Percentiles rank a stretch among this genome's conserved stretches.
These are phyloP conservation scores for Caerostris darwini DNA, from an alignment of 1,140 invertebrate species.

Conservation along the genomic window DNA sequence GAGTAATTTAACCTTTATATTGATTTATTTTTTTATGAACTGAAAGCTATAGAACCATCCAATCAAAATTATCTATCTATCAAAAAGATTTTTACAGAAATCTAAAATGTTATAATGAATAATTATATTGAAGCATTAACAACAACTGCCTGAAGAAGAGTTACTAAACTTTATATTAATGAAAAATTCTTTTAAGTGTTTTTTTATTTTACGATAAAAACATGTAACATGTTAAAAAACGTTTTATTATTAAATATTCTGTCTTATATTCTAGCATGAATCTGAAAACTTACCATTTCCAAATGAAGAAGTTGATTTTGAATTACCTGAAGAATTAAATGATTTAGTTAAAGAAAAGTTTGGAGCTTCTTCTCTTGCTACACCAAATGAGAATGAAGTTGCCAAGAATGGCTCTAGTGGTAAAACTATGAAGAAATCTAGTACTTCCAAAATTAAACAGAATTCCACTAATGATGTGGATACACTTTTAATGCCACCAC, in stretches of 20 bases:
- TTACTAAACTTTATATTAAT: neutral
- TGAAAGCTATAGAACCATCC: too few species aligned
- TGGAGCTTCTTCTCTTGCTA: neutral
- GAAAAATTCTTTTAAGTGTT: neutral
- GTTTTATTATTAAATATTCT: neutral
- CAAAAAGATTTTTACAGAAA: neutral
- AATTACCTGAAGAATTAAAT: slow-evolving; percentile 84
- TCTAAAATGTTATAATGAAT: neutral
- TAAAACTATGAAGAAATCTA: slow-evolving; percentile 39
- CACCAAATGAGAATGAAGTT: neutral
- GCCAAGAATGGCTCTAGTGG: neutral
- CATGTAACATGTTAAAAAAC: neutral
- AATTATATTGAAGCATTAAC: neutral
- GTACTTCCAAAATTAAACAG: slow-evolving; percentile 56
- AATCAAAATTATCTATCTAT: neutral
- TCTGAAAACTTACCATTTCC: slow-evolving; percentile 91
- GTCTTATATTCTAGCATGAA: slow-evolving; percentile 85
- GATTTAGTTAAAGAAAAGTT: slow-evolving; percentile 84
- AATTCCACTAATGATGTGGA: slow-evolving; percentile 20
- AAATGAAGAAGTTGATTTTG: slow-evolving; percentile 87
- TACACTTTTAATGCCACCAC: slow-evolving; percentile 23
- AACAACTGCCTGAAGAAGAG: neutral
- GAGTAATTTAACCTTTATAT: too few species aligned
- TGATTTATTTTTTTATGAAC: too few species aligned
- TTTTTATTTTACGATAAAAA: neutral